Evolutionary conservation across 1,140 invertebrate genomes (phyloP), one percentile per base, ranked within the genome.

Genomic region (Bicyclus anynana): DNA sequence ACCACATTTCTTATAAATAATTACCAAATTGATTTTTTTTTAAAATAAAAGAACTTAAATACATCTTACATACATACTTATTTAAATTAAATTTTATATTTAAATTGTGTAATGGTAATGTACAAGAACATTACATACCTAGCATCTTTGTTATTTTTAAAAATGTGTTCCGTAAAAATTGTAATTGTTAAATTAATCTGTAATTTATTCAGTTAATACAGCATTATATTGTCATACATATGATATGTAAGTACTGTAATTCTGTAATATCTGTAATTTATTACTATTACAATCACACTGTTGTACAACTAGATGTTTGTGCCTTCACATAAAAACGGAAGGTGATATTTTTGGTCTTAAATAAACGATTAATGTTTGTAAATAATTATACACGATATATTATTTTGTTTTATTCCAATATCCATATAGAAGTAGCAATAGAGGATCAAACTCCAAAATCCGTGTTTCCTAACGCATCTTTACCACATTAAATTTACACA

Each of bases 341-440:
- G 81, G 79, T 84, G 79, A 82, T 84, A 82, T 81, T 69, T 83
- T 77, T 80, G 69, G 66, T 82, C 76, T 74, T 81, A 72, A 74
- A 81, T 78, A 76, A 84, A 81, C 66, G 58, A 78, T 77, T 72
- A 82, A 83, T 84, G 79, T 84, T 82, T 84, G 81, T 84, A 84
- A 79, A 84, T 84, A 75, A 72, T 70, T 70, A 70, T 72, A 84
- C 67, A 79, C 60, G 55, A 65, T 38, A 55, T 44, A 44, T 10
- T 20, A 7, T 60, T 33, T 65, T 69, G 70, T 84, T 77, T 72
- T 71, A 72, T 77, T 76, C 74, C 9, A 46, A 18, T 9, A n/a
- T 2, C 50, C 23, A 13, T 13, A n/a, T 16, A n/a, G n/a, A n/a
- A n/a, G n/a, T n/a, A n/a, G n/a, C n/a, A n/a, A n/a, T n/a, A n/a